Evolutionary conservation across 1,140 invertebrate genomes (phyloP).

Genomic region (Adoxophyes honmai): DNA sequence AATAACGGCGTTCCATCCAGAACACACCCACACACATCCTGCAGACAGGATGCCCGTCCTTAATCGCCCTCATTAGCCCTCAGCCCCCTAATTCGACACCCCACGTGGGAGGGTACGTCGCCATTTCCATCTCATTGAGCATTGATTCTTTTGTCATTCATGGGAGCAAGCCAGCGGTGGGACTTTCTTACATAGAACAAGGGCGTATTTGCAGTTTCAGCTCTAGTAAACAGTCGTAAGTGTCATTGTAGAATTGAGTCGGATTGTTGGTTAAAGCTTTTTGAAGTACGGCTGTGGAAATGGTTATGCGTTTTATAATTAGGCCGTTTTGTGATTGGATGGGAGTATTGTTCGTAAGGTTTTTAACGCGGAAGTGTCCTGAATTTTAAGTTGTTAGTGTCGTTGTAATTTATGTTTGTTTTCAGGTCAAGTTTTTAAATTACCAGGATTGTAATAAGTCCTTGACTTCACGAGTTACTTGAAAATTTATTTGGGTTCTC

Average conservation of each 20-base stretch:
- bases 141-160: constrained; percentile 29
- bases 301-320: neutral
- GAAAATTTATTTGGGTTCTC: too few species aligned
- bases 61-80: constrained; percentile 61
- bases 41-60: constrained; percentile 47
- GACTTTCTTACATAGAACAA: constrained; percentile 14
- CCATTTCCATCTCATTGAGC: constrained; percentile 43
- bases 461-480: too few species aligned
- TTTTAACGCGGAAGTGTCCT: neutral
- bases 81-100: constrained; percentile 42
- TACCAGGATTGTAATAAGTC: too few species aligned
- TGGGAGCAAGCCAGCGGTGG: neutral
- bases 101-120: constrained; percentile 29
- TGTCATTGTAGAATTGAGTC: too few species aligned
- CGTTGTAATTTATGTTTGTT: too few species aligned
- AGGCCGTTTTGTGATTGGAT: neutral
- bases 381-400: neutral
- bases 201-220: too few species aligned
- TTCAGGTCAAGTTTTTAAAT: too few species aligned
- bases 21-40: constrained; percentile 31
- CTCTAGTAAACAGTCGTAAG: too few species aligned
- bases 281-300: neutral
- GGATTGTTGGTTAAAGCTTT: too few species aligned
- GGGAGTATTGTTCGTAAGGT: neutral
- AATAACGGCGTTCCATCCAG: constrained; percentile 2